Conservation (phyloP, 1,140 invertebrate genomes). For the Heliconius nattereri region DNA sequence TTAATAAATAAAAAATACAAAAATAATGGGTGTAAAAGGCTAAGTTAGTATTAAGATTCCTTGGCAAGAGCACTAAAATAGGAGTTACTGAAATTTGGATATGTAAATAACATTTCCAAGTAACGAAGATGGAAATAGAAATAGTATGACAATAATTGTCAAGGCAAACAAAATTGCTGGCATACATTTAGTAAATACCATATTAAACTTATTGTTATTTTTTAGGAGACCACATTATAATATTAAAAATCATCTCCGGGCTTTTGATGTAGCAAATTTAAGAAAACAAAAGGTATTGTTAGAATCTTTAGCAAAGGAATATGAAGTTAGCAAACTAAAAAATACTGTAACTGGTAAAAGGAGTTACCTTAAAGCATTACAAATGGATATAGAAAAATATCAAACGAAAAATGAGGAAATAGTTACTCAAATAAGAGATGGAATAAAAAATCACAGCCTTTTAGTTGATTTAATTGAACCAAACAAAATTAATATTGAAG, state of each 20-base stretch:
- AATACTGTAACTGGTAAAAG: conserved; percentile 67
- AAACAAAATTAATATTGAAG: conserved; percentile 50
- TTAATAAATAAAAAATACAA: no score
- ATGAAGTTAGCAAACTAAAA: conserved; percentile 70
- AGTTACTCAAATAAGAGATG: conserved; percentile 57
- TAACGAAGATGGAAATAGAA: no score
- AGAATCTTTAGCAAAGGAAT: conserved; percentile 66
- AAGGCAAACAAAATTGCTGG: not conserved
- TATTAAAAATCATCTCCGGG: conserved; percentile 67
- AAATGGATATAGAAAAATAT: conserved; percentile 74
- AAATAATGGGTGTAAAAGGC: no score
- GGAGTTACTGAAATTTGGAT: no score
- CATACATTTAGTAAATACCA: not conserved
- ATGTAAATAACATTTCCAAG: no score
- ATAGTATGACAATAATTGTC: no score
- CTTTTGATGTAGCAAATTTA: conserved; percentile 68
- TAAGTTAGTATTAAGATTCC: no score
- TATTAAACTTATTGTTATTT: not conserved
- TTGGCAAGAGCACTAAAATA: no score
- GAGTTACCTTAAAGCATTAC: conserved; percentile 68
- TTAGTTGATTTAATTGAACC: conserved; percentile 48
- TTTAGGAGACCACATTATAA: conserved; percentile 73
- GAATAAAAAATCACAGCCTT: conserved; percentile 58
- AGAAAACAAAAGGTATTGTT: conserved; percentile 66
- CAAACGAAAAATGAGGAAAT: conserved; percentile 71